Conservation (phyloP, 2,797 vertebrate species). For the Loriculus beryllinus region DNA sequence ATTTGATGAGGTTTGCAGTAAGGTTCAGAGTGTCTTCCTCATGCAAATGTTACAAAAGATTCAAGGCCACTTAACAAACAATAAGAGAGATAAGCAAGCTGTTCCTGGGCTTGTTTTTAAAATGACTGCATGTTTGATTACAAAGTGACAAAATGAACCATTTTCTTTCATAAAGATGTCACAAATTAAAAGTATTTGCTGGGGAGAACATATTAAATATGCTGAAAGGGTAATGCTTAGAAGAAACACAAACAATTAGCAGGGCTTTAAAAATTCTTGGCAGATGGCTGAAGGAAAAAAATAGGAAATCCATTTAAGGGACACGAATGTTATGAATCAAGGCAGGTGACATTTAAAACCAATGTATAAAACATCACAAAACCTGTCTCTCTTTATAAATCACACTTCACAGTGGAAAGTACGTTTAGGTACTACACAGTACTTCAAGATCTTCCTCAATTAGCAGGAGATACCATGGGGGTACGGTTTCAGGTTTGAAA, state of each 20-base stretch:
- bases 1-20: neutral
- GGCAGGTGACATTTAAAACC: conserved; percentile 62
- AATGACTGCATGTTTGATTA: neutral
- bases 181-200: neutral
- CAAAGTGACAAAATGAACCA: neutral
- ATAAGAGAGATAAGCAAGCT: neutral
- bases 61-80: conserved; percentile 9
- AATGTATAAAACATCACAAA: conserved; percentile 57
- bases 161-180: conserved; percentile 36
- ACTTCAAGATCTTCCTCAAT: neutral
- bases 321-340: conserved; percentile 46
- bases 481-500: neutral
- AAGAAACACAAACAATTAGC: conserved; percentile 36
- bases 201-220: conserved; percentile 3
- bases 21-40: neutral
- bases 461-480: neutral
- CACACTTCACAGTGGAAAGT: conserved; percentile 3
- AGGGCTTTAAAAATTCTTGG: conserved; percentile 34
- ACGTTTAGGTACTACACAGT: neutral
- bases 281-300: conserved; percentile 26
- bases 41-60: neutral
- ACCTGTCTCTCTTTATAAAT: conserved; percentile 10
- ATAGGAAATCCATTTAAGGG: conserved; percentile 28
- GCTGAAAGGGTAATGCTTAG: neutral
- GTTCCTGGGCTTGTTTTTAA: conserved; percentile 27